Base-by-base conservation (phyloP, 2,888 invertebrate species). In the Lingula anatina region DNA sequence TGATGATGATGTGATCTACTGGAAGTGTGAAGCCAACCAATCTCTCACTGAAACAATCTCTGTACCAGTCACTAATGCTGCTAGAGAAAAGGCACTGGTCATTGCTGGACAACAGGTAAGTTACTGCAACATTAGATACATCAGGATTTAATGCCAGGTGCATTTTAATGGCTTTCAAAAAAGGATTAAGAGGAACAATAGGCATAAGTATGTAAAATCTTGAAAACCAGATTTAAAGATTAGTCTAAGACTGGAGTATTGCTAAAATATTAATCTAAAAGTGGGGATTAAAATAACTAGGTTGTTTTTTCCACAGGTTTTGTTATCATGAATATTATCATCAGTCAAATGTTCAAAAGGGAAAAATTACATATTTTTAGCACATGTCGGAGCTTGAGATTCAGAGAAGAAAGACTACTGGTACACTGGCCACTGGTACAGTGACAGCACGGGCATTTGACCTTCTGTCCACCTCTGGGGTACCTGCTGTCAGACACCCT, bases 21-120 rank as follows among this genome's bases (percentile, higher is more conserved):
- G 74, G 75, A 71, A 68, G 47, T 72, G 72, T 61, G 73, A 73
- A 50, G 56, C 64, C 4, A 68, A 66, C 3, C 65, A 70, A 49
- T 53, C 57, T 3, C 56, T 76, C 20, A 57, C 65, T 36, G 70
- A 73, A 52, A 62, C 53, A 18, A 59, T 77, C n/a, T 50, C 56
- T 20, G 61, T 77, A 28, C 73, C 75, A 5, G 53, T 68, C 48
- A 62, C 54, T 46, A 77, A 77, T 61, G 53, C 55, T 27, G 60
- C 65, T 26, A 62, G 64, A 31, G 73, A 75, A 49, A 59, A 61
- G 26, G 75, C 75, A 5, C 62, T 76, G 3, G 49, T 69, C 12
- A 48, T 65, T 12, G 71, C 72, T 12, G 69, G 74, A 18, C 70
- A 75, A 52, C 66, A 71, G 66, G 72, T 71, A 52, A 9, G 24